Evolutionary conservation across 2,888 invertebrate genomes (phyloP), one percentile per base, ranked within the genome.

Genomic region (Koerneria pararmatus): DNA sequence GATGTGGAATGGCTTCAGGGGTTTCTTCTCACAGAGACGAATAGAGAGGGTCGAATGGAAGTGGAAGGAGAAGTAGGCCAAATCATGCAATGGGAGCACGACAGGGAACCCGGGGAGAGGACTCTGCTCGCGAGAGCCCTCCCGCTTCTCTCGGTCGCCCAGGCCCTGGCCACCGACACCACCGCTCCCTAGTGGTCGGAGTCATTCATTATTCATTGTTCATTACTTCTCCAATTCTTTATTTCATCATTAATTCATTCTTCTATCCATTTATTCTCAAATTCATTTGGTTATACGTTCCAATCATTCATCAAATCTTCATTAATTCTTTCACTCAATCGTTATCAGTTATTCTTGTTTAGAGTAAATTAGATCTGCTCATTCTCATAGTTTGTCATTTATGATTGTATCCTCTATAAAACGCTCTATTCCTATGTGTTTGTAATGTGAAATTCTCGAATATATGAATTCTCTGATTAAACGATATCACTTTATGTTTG

Each of bases 81-180:
- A 3, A 15, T 56, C 24, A 29, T 19, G 29, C 34, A 29, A 22
- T 64, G 64, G 64, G 64, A 64, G 56, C 64, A 64, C 56, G 64
- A 64, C 56, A 11, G 64, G 22, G n/a, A 54, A 15, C 64, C 64
- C 15, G 34, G n/a, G n/a, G 62, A 62, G 24, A 4, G 56, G 6
- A 32, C 49, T 22, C 19, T 24, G n/a, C 64, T 64, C 22, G 27
- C n/a, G 3, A 29, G 54, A 0, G 64, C 64, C 0, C 37, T 64
- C 56, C 22, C 56, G 31, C 46, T 48, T 56, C 64, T 64, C 5
- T 32, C 37, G 1, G 32, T 64, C 32, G 64, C 64, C 1, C 41
- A 54, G 8, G 64, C 64, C n/a, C 64, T 64, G 2, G 54, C 64
- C 48, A 56, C 64, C 5, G 31, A 37, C 15, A 29, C 54, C 31